A percentile compares a stretch with the other conserved stretches of the same genome.
phyloP scores from a whole-genome alignment of 2,797 vertebrate genomes.

The Gymnocypris eckloni region DNA sequence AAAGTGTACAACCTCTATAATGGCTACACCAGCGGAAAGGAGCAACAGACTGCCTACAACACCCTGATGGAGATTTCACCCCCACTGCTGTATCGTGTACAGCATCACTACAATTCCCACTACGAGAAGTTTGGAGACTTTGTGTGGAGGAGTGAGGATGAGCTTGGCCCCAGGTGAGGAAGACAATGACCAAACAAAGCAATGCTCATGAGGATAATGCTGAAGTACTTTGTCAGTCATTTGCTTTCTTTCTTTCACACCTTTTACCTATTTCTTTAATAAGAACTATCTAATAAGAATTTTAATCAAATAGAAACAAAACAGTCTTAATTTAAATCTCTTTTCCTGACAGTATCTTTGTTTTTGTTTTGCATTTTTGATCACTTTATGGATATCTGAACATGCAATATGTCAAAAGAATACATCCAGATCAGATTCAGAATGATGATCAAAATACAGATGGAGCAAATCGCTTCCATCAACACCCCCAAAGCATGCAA shows the following conservation, averaged over 20 bases:
- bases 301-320: background rate
- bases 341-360: too few relatives aligned
- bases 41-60: constrained; percentile 98
- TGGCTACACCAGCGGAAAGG: constrained; percentile 97
- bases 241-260: background rate
- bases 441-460: background rate
- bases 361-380: background rate
- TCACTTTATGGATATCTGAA: background rate
- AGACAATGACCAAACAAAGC: background rate
- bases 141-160: constrained; percentile 96
- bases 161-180: constrained; percentile 93
- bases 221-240: background rate
- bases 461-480: too few relatives aligned
- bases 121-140: constrained; percentile 99
- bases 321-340: too few relatives aligned
- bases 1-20: constrained; percentile 98
- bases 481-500: too few relatives aligned
- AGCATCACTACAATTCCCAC: constrained; percentile 97
- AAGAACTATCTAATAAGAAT: background rate
- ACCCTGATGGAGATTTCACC: constrained; percentile 94
- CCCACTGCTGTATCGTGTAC: constrained; percentile 92
- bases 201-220: background rate
- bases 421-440: background rate
- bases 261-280: background rate
- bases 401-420: too few relatives aligned